Conservation (phyloP, 2,797 vertebrate genomes). For the Malacoraja senta region DNA sequence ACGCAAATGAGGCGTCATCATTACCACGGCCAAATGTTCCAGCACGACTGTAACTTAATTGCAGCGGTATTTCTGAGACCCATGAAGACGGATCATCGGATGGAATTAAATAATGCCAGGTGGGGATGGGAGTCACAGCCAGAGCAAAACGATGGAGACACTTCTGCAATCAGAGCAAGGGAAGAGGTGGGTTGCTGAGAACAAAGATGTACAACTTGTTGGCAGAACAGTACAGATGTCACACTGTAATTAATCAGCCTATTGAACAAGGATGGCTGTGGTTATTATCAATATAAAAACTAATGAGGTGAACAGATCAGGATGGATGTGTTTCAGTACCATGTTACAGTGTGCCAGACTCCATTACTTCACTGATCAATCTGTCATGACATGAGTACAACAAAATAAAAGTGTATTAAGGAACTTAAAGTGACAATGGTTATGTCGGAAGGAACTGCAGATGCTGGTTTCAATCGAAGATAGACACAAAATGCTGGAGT, state of each 20-base stretch:
- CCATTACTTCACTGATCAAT: neutral
- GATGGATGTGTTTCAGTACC: neutral
- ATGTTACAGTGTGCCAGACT: neutral
- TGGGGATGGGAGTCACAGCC: neutral
- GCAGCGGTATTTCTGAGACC: slow-evolving; percentile 5
- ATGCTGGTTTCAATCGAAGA: too few relatives aligned
- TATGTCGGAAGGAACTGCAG: neutral
- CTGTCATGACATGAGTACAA: neutral
- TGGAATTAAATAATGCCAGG: neutral
- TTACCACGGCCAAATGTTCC: neutral
- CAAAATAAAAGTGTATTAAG: neutral
- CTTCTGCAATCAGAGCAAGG: neutral
- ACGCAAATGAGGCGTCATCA: slow-evolving; percentile 20
- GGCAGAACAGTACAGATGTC: neutral
- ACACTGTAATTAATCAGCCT: neutral
- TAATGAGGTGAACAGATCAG: slow-evolving; percentile 2
- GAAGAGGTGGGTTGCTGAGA: neutral
- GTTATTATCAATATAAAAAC: slow-evolving; percentile 2
- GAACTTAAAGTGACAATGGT: neutral
- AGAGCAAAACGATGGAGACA: neutral
- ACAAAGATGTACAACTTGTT: neutral
- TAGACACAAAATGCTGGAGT: too few relatives aligned
- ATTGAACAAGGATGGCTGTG: slow-evolving; percentile 23
- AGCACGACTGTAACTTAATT: slow-evolving; percentile 10
- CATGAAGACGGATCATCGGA: neutral